Evolutionary conservation across 2,797 vertebrate genomes (phyloP).

Genomic region (Mionectes olivaceus): DNA sequence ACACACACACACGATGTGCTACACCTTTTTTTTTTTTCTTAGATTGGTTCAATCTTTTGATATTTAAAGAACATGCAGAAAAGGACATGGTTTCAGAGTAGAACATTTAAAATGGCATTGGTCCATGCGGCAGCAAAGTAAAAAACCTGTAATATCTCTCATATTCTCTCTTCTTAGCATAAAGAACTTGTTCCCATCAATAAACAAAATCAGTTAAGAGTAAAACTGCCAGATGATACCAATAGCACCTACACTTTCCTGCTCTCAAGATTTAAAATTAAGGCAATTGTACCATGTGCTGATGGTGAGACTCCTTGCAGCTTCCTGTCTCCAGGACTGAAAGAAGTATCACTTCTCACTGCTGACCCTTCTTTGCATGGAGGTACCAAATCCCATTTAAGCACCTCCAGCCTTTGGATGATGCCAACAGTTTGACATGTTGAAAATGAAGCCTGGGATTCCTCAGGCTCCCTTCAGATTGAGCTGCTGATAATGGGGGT

Average conservation of each 20-base stretch:
- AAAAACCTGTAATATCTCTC: background rate
- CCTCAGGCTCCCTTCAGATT: background rate
- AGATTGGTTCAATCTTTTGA: background rate
- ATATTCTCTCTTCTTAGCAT: background rate
- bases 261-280: background rate
- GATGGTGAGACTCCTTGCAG: background rate
- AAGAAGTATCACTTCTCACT: background rate
- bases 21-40: accelerated
- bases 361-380: background rate
- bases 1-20: background rate
- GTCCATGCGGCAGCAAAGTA: background rate
- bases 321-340: background rate
- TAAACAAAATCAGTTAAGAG: background rate
- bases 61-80: background rate
- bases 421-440: background rate
- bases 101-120: background rate
- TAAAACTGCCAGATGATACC: background rate
- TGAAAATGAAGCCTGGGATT: background rate
- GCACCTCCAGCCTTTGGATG: background rate
- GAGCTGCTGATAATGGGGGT: background rate
- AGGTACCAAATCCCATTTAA: background rate
- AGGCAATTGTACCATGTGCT: accelerated
- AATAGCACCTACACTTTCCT: background rate
- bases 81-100: background rate
- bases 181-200: background rate